phyloP scores from a whole-genome alignment of 1,140 invertebrate species.

The Zaprionus ornatus region DNA sequence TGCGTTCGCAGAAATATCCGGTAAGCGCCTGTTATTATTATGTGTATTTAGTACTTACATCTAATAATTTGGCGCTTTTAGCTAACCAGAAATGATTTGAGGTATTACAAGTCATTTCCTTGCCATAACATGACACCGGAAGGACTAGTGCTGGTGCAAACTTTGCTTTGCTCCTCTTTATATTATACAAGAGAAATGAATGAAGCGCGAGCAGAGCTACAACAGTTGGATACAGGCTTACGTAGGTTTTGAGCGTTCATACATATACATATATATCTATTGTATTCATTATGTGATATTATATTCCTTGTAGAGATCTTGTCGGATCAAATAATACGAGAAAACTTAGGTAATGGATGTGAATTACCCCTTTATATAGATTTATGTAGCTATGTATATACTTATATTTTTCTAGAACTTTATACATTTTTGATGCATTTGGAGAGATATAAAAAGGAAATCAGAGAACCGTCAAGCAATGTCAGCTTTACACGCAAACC shows the following conservation, averaged over 20 bases:
- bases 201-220: constrained; percentile 17
- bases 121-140: constrained; percentile 17
- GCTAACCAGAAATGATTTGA: constrained; percentile 38
- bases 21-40: constrained; percentile 18
- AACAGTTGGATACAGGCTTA: constrained; percentile 9
- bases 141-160: constrained; percentile 26
- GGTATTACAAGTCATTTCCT: constrained; percentile 33
- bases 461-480: constrained; percentile 19
- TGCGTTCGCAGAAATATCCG: constrained; percentile 17
- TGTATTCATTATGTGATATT: not conserved
- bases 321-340: not conserved
- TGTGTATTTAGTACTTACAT: not conserved
- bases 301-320: not conserved
- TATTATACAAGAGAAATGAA: constrained; percentile 29
- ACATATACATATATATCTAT: not conserved
- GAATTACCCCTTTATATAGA: not conserved
- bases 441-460: constrained; percentile 33
- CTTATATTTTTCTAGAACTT: constrained; percentile 21
- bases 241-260: constrained; percentile 6
- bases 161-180: constrained; percentile 32
- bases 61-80: not conserved
- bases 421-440: constrained; percentile 4
- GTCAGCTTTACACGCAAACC: constrained; percentile 11
- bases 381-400: not conserved
- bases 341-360: not conserved